Evolutionary conservation across 2,888 invertebrate genomes (phyloP).

Genomic region (Laspeyria flexula): DNA sequence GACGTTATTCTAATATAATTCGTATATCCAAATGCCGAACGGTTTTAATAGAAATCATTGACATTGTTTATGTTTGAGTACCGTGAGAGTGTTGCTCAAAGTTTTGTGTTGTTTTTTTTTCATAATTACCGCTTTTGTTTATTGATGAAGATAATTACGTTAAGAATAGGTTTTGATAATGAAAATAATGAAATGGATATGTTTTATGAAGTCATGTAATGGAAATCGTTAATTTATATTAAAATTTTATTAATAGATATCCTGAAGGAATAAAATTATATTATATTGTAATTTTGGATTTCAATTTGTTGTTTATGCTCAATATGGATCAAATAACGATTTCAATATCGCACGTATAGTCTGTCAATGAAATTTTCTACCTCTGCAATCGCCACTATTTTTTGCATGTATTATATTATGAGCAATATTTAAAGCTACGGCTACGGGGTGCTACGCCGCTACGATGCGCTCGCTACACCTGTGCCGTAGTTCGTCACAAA

Average conservation of each 20-base stretch:
- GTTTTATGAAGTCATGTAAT: neutral
- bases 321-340: too few species aligned
- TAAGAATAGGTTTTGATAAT: too few species aligned
- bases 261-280: too few species aligned
- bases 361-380: neutral
- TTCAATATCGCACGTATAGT: too few species aligned
- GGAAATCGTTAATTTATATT: too few species aligned
- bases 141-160: neutral
- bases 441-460: slow-evolving; percentile 45
- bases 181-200: neutral
- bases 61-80: slow-evolving; percentile 82
- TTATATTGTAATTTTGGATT: too few species aligned
- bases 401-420: too few species aligned
- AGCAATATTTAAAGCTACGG: slow-evolving; percentile 17
- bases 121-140: neutral
- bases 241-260: too few species aligned
- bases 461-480: slow-evolving; percentile 48
- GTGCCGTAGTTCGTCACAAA: slow-evolving; percentile 24
- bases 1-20: slow-evolving; percentile 74
- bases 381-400: too few species aligned
- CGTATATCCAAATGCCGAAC: slow-evolving; percentile 80
- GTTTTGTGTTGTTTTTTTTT: slow-evolving; percentile 37
- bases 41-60: slow-evolving; percentile 82
- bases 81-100: slow-evolving; percentile 69
- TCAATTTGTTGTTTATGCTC: too few species aligned